Evolutionary conservation across 37 sponge, comb jelly and placozoan species (phyloP).

Genomic region (Beroe forskalii): DNA sequence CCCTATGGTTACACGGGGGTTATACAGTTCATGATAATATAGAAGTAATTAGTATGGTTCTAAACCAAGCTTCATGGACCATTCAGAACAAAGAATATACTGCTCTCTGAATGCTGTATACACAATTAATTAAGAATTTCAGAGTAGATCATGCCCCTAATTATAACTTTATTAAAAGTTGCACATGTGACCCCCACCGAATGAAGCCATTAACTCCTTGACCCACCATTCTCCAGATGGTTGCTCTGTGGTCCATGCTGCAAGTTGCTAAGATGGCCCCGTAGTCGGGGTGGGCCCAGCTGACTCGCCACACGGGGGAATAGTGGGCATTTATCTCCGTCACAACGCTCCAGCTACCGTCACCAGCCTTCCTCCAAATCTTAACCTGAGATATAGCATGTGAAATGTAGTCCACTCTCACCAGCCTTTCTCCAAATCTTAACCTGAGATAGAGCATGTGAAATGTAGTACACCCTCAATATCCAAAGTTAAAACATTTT

Average conservation of each 20-base stretch:
- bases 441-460: neutral
- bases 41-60: too few relatives aligned
- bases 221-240: constrained; percentile 54
- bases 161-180: too few relatives aligned
- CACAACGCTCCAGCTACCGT: neutral
- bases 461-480: neutral
- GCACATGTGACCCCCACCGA: too few relatives aligned
- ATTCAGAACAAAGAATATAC: too few relatives aligned
- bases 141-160: too few relatives aligned
- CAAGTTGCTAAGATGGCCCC: constrained; percentile 42
- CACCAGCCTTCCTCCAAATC: constrained; percentile 32
- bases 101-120: too few relatives aligned
- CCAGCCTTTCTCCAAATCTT: constrained; percentile 44
- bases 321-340: constrained; percentile 22
- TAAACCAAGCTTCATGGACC: too few relatives aligned
- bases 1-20: too few relatives aligned
- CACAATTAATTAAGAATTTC: too few relatives aligned
- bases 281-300: constrained; percentile 61
- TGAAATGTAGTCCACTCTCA: neutral
- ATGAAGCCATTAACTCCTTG: too few relatives aligned
- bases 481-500: neutral
- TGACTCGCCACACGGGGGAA: constrained; percentile 31
- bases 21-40: too few relatives aligned
- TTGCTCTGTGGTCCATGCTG: constrained; percentile 53
- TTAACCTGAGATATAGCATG: constrained; percentile 27